phyloP scores from a whole-genome alignment of 2,888 invertebrate genomes.

The Cheilosia urbana region DNA sequence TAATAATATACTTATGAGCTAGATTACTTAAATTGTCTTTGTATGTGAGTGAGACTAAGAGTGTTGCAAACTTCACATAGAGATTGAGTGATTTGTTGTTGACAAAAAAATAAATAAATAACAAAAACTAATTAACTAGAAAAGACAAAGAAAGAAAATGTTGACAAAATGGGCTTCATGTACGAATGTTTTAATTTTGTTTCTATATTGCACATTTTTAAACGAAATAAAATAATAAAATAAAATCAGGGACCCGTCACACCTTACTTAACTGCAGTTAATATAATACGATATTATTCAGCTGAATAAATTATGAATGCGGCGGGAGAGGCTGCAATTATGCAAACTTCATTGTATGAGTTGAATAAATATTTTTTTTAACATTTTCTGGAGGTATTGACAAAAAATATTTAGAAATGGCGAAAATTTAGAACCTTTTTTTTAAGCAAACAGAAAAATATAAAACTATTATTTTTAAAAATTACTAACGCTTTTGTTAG shows the following conservation, averaged over 20 bases:
- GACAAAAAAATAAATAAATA: not conserved
- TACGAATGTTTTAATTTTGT: not conserved
- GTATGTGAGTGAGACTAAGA: conserved; percentile 53
- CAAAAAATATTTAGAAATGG: too few species aligned
- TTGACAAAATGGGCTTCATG: not conserved
- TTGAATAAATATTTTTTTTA: too few species aligned
- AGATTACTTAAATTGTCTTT: conserved; percentile 22
- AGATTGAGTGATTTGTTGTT: conserved; percentile 41
- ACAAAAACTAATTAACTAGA: conserved; percentile 11
- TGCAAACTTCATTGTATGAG: too few species aligned
- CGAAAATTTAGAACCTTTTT: too few species aligned
- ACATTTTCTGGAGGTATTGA: too few species aligned
- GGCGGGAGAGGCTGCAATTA: too few species aligned
- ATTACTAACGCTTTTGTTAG: too few species aligned
- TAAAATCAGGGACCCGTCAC: conserved; percentile 50
- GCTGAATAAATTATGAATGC: too few species aligned
- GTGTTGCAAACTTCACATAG: conserved; percentile 67
- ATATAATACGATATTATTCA: not conserved
- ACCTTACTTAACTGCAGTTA: conserved; percentile 48
- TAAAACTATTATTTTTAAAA: too few species aligned
- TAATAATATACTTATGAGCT: conserved; percentile 52
- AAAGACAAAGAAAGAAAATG: not conserved
- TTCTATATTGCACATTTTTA: not conserved
- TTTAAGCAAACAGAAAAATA: too few species aligned
- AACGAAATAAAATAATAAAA: conserved; percentile 1